A percentile compares a stretch with the other conserved stretches of the same genome.
These are phyloP conservation scores for Drosophila heteroneura DNA, from an alignment of 2,888 invertebrate genomes.

Conservation along the genomic window DNA sequence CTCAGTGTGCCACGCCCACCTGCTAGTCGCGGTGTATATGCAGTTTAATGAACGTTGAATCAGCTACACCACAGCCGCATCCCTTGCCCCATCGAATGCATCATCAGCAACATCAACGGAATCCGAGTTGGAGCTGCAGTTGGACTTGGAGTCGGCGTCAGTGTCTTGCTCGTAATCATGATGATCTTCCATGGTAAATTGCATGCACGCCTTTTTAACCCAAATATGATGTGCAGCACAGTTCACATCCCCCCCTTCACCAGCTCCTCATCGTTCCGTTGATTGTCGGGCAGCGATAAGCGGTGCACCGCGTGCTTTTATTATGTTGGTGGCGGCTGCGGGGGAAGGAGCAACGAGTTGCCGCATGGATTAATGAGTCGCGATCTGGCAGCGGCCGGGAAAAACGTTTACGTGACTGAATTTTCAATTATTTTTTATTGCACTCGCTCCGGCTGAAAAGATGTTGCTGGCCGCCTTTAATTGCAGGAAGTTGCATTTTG, in stretches of 20 bases:
- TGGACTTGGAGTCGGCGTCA: constrained; percentile 18
- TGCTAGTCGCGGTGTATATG: constrained; percentile 25
- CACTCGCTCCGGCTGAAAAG: constrained; percentile 38
- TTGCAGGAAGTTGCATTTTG: constrained; percentile 77
- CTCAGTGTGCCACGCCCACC: constrained; percentile 47
- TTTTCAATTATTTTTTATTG: constrained; percentile 79
- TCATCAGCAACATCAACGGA: constrained; percentile 51
- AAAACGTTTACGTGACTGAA: constrained; percentile 77
- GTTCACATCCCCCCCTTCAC: background rate
- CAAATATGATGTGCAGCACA: constrained; percentile 60
- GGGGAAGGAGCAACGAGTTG: constrained; percentile 34
- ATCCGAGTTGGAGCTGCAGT: constrained; percentile 11
- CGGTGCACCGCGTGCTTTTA: constrained; percentile 50
- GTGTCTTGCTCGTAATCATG: constrained; percentile 58
- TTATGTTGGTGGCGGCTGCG: constrained; percentile 35
- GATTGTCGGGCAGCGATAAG: constrained; percentile 66
- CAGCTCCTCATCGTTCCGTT: constrained; percentile 20
- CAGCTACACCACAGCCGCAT: constrained; percentile 5
- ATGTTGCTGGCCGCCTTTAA: constrained; percentile 63
- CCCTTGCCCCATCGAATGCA: constrained; percentile 56
- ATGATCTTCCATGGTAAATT: constrained; percentile 69
- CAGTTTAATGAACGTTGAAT: constrained; percentile 32
- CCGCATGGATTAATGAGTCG: constrained; percentile 71
- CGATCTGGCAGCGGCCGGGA: constrained; percentile 69
- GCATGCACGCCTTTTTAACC: constrained; percentile 75